These are phyloP conservation scores for Petrophora chlorosata DNA, from an alignment of 2,888 invertebrate genomes.

Conservation along the genomic window DNA sequence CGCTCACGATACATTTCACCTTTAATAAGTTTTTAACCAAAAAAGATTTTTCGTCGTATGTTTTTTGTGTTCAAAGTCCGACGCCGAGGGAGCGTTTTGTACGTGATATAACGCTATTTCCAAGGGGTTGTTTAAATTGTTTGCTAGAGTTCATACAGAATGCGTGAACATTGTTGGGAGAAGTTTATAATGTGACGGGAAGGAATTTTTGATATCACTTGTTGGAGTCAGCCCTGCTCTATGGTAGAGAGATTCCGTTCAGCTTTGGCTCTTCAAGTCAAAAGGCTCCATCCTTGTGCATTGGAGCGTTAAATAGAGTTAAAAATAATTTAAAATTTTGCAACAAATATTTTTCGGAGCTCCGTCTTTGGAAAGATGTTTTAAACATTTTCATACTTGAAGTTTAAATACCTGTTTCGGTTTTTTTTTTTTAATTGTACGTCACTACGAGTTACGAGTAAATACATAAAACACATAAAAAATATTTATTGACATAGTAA, in stretches of 20 bases:
- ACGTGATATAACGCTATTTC: conserved; percentile 23
- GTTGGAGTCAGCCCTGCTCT: conserved; percentile 3
- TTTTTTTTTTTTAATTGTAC: too few species aligned
- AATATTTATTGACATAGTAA: too few species aligned
- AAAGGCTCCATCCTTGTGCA: not conserved
- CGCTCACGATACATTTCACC: too few species aligned
- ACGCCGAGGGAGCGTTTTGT: conserved; percentile 5
- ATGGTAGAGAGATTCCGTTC: too few species aligned
- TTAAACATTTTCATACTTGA: too few species aligned
- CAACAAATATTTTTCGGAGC: not conserved
- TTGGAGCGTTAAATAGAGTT: not conserved
- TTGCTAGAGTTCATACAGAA: conserved; percentile 20
- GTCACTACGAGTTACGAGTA: too few species aligned
- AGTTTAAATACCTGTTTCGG: too few species aligned
- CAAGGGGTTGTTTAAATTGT: conserved; percentile 13
- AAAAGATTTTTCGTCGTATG: too few species aligned
- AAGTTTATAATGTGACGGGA: conserved; percentile 25
- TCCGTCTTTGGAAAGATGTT: too few species aligned
- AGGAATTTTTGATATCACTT: conserved; percentile 26
- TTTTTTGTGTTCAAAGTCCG: conserved; percentile 2
- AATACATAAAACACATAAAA: too few species aligned
- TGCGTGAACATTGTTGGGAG: conserved; percentile 22
- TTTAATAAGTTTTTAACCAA: too few species aligned
- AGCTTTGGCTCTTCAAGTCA: not conserved
- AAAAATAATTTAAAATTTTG: not conserved